Evolutionary conservation across 2,113 vertebrate species (phyloP).

Genomic region (Myotis lucifugus): DNA sequence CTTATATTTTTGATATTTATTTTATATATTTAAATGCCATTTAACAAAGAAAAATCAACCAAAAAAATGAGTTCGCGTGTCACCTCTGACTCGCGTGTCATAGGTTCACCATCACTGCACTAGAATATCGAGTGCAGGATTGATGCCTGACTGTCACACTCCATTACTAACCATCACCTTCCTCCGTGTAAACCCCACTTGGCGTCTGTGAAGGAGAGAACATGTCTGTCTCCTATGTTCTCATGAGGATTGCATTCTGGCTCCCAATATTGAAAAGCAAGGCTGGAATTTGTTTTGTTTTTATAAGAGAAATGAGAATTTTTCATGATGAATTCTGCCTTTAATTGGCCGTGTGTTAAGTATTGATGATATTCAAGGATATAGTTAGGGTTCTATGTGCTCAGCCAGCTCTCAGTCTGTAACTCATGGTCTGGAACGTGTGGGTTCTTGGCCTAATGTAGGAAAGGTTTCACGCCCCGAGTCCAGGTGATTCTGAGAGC

Average conservation of each 20-base stretch:
- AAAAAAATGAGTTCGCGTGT: too few relatives aligned
- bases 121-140: not conserved
- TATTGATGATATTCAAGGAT: conserved; percentile 26
- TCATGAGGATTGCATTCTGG: conserved; percentile 17
- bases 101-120: too few relatives aligned
- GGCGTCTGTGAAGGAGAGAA: not conserved
- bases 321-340: not conserved
- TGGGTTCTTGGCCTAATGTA: not conserved
- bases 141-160: not conserved
- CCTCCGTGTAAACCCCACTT: not conserved
- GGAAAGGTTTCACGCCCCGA: not conserved
- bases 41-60: too few relatives aligned
- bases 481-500: not conserved
- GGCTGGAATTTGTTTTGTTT: not conserved
- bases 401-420: not conserved
- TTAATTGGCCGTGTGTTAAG: conserved; percentile 6
- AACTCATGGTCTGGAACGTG: not conserved
- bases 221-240: not conserved
- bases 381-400: conserved; percentile 33
- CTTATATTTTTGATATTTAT: too few relatives aligned
- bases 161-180: not conserved
- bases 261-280: not conserved
- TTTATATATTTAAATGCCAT: too few relatives aligned
- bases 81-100: too few relatives aligned
- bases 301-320: conserved; percentile 18